Evolutionary conservation across 2,888 invertebrate genomes (phyloP).

Genomic region (Linnaemya tessellans): DNA sequence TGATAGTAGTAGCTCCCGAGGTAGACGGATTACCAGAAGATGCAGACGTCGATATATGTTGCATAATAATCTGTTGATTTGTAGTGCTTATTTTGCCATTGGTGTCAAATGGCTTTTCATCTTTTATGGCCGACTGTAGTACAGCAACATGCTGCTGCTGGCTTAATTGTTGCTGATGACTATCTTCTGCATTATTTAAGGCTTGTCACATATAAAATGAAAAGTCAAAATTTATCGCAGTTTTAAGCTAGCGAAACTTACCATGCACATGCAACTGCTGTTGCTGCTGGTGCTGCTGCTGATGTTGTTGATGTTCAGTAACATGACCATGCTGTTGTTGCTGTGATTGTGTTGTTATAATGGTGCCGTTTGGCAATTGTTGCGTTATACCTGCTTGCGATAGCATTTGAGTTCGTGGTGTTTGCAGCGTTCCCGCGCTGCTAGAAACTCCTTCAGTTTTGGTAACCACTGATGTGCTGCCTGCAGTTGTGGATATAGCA

Average conservation of each 20-base stretch:
- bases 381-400: slow-evolving; percentile 75
- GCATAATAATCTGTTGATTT: slow-evolving; percentile 77
- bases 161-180: slow-evolving; percentile 76
- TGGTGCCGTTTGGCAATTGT: slow-evolving; percentile 77
- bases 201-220: slow-evolving; percentile 39
- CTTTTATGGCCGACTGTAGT: slow-evolving; percentile 74
- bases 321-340: slow-evolving; percentile 66
- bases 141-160: slow-evolving; percentile 71
- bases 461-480: slow-evolving; percentile 47
- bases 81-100: slow-evolving; percentile 71
- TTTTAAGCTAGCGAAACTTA: slow-evolving; percentile 48
- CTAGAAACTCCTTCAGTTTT: slow-evolving; percentile 60
- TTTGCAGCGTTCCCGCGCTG: slow-evolving; percentile 76
- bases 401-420: slow-evolving; percentile 76
- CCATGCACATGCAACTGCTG: slow-evolving; percentile 74
- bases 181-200: slow-evolving; percentile 76
- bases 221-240: neutral
- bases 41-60: slow-evolving; percentile 79
- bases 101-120: slow-evolving; percentile 75
- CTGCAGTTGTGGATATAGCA: slow-evolving; percentile 74
- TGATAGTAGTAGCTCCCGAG: slow-evolving; percentile 81
- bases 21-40: slow-evolving; percentile 73
- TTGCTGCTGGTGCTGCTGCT: slow-evolving; percentile 69
- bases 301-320: slow-evolving; percentile 67
- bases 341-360: slow-evolving; percentile 74